phyloP scores from a whole-genome alignment of 2,113 vertebrate species.

The Oreochromis spilurus region DNA sequence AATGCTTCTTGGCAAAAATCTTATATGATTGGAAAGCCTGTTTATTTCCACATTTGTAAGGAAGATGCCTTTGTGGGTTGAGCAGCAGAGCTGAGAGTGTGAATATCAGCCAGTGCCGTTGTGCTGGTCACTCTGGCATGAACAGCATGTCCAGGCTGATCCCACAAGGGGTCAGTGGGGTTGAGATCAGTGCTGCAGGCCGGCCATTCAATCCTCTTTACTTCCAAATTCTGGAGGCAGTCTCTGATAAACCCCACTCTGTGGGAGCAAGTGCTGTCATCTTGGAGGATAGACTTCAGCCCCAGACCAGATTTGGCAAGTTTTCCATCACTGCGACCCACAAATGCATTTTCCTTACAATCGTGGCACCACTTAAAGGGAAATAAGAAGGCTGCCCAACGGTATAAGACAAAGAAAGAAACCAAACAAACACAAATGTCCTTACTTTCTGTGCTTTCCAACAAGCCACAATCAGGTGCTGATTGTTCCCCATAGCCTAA shows the following conservation, averaged over 20 bases:
- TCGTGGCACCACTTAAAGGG: background rate
- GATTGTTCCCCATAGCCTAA: background rate
- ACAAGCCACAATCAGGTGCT: background rate
- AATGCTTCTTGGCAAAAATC: background rate
- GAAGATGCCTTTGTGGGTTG: background rate
- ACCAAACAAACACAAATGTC: background rate
- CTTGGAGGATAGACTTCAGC: background rate
- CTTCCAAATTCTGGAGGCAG: background rate
- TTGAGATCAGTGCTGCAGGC: background rate
- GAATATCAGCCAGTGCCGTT: background rate
- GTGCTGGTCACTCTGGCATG: background rate
- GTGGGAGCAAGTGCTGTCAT: background rate
- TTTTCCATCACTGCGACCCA: background rate
- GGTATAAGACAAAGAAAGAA: background rate
- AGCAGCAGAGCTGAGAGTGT: background rate
- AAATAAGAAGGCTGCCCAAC: background rate
- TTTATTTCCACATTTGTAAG: background rate
- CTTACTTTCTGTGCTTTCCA: background rate
- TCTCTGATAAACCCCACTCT: background rate
- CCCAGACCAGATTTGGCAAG: background rate
- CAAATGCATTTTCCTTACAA: background rate
- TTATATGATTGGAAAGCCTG: background rate
- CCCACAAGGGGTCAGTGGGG: background rate
- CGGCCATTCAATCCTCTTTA: background rate
- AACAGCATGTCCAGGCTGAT: background rate